phyloP scores from a whole-genome alignment of 2,888 invertebrate species.

The Cheilosia scutellata region DNA sequence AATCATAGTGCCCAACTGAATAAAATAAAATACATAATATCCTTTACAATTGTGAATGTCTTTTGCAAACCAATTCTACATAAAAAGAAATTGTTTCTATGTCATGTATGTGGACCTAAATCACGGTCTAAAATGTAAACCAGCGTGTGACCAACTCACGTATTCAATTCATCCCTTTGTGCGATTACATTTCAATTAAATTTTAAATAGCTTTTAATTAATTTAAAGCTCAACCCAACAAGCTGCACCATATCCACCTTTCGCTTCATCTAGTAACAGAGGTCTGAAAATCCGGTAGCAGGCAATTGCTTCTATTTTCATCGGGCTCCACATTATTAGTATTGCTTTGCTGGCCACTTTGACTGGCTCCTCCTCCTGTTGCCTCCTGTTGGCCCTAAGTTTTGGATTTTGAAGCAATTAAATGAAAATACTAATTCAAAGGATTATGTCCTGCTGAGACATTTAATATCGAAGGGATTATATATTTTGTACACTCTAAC shows the following conservation, averaged over 20 bases:
- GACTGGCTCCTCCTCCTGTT: not conserved
- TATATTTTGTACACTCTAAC: slow-evolving; percentile 55
- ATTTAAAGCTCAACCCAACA: slow-evolving; percentile 63
- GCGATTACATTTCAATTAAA: slow-evolving; percentile 71
- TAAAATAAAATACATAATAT: no score
- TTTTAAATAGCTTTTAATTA: slow-evolving; percentile 73
- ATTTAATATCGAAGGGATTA: slow-evolving; percentile 77
- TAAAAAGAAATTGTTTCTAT: not conserved
- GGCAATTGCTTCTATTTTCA: slow-evolving; percentile 48
- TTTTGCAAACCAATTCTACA: not conserved
- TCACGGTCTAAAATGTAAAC: slow-evolving; percentile 35
- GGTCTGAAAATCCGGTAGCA: slow-evolving; percentile 47
- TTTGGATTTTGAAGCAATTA: slow-evolving; percentile 73
- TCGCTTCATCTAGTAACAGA: slow-evolving; percentile 12
- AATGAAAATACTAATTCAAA: slow-evolving; percentile 75
- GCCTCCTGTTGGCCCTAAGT: slow-evolving; percentile 50
- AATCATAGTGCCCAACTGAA: no score
- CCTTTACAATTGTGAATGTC: no score
- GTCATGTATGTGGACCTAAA: not conserved
- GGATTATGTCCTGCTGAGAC: slow-evolving; percentile 76
- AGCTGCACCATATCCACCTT: slow-evolving; percentile 20
- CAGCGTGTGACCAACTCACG: slow-evolving; percentile 60
- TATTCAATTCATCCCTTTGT: slow-evolving; percentile 39
- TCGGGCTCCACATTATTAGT: not conserved
- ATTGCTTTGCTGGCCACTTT: not conserved